Evolutionary conservation across 2,797 vertebrate genomes (phyloP).

Genomic region (Hephaestus fuliginosus): DNA sequence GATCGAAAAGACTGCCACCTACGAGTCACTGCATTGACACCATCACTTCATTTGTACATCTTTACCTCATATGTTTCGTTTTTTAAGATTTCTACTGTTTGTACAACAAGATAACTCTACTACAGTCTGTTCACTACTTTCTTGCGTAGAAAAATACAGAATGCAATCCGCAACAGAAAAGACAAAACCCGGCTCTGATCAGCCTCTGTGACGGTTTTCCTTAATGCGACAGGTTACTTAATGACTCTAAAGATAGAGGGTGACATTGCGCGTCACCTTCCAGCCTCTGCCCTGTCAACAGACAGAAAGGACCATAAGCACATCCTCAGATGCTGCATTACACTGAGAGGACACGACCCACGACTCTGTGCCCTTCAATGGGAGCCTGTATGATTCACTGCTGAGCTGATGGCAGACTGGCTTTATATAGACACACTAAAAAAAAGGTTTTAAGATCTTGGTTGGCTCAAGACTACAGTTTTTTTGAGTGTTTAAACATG

Average conservation of each 20-base stretch:
- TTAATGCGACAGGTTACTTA: conserved; percentile 67
- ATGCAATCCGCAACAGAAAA: conserved; percentile 12
- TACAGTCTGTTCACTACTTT: not conserved
- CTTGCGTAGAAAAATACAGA: not conserved
- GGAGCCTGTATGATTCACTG: conserved; percentile 37
- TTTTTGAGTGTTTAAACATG: not conserved
- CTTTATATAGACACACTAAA: conserved; percentile 20
- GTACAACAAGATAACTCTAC: not conserved
- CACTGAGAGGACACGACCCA: conserved; percentile 26
- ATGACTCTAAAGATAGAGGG: conserved; percentile 54
- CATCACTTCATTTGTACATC: conserved; percentile 11
- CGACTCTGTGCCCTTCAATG: conserved; percentile 38
- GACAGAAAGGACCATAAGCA: conserved; percentile 38
- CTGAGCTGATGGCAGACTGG: not conserved
- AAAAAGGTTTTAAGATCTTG: not conserved
- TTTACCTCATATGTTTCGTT: not conserved
- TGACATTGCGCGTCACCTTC: conserved; percentile 40
- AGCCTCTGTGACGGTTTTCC: conserved; percentile 5
- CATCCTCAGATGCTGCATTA: conserved; percentile 37
- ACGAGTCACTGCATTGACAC: conserved; percentile 31
- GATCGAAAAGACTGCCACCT: conserved; percentile 12
- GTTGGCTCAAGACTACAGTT: not conserved
- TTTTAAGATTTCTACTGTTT: not conserved
- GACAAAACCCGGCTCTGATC: not conserved
- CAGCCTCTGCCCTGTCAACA: conserved; percentile 39